Base-by-base conservation (phyloP, 2,888 invertebrate genomes). In the Drosophila colorata region DNA sequence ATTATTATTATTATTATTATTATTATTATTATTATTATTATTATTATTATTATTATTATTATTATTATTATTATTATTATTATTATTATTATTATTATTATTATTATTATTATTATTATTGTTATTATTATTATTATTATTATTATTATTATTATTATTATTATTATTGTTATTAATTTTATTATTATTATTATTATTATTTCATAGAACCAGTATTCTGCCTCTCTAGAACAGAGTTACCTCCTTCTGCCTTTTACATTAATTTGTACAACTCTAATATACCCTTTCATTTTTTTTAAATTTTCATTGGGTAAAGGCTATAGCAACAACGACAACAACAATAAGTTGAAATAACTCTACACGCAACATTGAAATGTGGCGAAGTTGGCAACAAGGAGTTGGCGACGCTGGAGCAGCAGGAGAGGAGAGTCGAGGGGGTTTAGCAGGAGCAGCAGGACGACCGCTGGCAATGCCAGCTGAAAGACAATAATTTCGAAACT, bases 351-450 rank as follows among this genome's bases (percentile, higher is more conserved):
- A 88, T 87, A 88, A 77, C 84, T 87, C 74, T 65, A 71, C 84
- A 87, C 84, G 80, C 84, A 87, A 88, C 88, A 84, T 88, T 87
- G 88, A 86, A 83, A 88, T 80, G 87, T 70, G 87, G 80, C 67
- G 48, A 55, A 59, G 47, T 59, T 61, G 63, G 65, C 68, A 47
- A 61, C 46, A 57, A 51, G 57, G 33, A 38, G 52, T 18, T 52
- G 40, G 28, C 25, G 20, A 20, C 25, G 1, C 13, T 38, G 28
- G 38, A 31, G 52, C n/a, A 1, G n/a, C 25, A 11, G 40, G n/a
- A 11, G 28, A 18, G 38, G 25, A 11, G 28, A n/a, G n/a, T n/a
- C n/a, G 9, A 31, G 18, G 18, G 13, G 38, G 9, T 7, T 7
- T 9, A 28, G 38, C 7, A 25, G 49, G 9, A 37, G 35, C 16